Evolutionary conservation across 2,888 invertebrate genomes (phyloP).

Genomic region (Rotaria socialis): DNA sequence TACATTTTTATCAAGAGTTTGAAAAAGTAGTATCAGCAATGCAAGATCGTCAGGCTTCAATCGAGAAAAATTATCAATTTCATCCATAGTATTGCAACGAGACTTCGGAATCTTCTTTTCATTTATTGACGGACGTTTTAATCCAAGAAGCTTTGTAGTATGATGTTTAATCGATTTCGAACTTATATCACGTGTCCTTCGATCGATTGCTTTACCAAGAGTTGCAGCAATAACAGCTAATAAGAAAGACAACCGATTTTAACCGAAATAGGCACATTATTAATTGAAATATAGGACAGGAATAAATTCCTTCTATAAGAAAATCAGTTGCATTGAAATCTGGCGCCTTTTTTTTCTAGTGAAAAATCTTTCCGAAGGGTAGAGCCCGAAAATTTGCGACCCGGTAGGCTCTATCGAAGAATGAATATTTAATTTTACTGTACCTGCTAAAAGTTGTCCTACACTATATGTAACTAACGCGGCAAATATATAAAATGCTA

Average conservation of each 20-base stretch:
- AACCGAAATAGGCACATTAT: background rate
- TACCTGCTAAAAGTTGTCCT: constrained; percentile 11
- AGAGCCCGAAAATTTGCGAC: too few species aligned
- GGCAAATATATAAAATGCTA: constrained; percentile 12
- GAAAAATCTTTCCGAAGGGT: too few species aligned
- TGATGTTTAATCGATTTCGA: background rate
- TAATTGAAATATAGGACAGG: too few species aligned
- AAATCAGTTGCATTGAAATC: too few species aligned
- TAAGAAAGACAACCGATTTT: background rate
- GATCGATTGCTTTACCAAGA: constrained; percentile 13
- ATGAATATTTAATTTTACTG: background rate
- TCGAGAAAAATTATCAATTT: constrained; percentile 18
- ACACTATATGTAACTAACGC: background rate
- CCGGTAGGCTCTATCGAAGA: too few species aligned
- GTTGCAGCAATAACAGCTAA: constrained; percentile 19
- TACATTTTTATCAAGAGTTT: background rate
- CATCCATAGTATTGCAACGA: background rate
- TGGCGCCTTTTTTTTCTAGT: too few species aligned
- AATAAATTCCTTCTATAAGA: too few species aligned
- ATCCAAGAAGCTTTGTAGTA: background rate
- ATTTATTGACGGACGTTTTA: background rate
- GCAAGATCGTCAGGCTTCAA: constrained; percentile 9
- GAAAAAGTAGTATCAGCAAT: background rate
- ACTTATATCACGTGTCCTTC: background rate
- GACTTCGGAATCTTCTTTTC: background rate